Evolutionary conservation across 2,888 invertebrate species (phyloP).

Genomic region (Drosophila algonquin): DNA sequence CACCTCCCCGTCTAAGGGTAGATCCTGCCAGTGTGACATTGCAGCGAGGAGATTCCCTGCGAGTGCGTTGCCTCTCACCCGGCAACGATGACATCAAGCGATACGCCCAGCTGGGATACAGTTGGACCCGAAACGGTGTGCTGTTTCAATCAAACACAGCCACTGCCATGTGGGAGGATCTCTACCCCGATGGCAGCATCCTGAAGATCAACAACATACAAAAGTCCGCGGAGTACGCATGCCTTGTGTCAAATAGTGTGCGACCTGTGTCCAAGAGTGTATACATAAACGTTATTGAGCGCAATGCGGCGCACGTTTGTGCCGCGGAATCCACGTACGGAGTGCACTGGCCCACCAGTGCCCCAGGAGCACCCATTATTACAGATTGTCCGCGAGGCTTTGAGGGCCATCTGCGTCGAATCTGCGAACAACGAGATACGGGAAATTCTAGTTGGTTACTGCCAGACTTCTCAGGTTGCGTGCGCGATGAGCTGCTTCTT

Average conservation of each 20-base stretch:
- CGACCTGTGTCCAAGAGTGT: conserved; percentile 86
- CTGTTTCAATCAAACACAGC: conserved; percentile 90
- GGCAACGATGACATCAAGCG: conserved; percentile 86
- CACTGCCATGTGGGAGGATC: conserved; percentile 92
- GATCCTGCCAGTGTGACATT: conserved; percentile 88
- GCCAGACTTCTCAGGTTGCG: conserved; percentile 91
- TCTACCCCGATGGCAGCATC: conserved; percentile 93
- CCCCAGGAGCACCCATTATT: conserved; percentile 89
- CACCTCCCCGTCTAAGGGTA: conserved; percentile 87
- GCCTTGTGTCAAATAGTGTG: conserved; percentile 87
- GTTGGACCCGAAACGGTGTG: conserved; percentile 92
- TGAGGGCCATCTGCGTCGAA: conserved; percentile 85
- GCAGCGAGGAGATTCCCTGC: conserved; percentile 84
- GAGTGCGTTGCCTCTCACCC: conserved; percentile 87
- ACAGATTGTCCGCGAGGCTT: conserved; percentile 87
- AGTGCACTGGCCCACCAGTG: conserved; percentile 88
- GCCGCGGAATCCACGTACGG: conserved; percentile 86
- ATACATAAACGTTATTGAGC: conserved; percentile 88
- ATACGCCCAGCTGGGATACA: conserved; percentile 89
- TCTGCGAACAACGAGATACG: conserved; percentile 86
- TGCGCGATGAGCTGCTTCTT: conserved; percentile 87
- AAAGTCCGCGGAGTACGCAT: conserved; percentile 91
- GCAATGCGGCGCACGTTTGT: conserved; percentile 86
- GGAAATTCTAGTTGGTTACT: conserved; percentile 89
- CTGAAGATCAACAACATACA: conserved; percentile 91